Evolutionary conservation across 2,888 invertebrate genomes (phyloP), one percentile per base, ranked within the genome.

Genomic region (Diaperis boleti): DNA sequence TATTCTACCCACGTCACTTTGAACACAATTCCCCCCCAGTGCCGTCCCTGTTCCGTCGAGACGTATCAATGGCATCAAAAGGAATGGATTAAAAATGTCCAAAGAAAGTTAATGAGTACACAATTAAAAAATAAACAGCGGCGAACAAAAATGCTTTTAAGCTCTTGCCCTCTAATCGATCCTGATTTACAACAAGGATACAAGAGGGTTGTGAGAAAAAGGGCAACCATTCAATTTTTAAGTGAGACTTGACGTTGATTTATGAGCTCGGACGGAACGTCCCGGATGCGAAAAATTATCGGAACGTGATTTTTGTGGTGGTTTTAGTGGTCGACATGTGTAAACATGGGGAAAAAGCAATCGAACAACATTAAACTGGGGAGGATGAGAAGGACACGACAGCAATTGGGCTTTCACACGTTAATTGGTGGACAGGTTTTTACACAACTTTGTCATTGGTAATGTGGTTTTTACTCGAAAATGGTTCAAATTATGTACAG

Each of bases 61-160:
- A 22, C 42, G 37, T 47, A 26, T 47, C 57, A 39, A 33, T 33
- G 41, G 20, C 56, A 6, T 59, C 11, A 20, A 26, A 37, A 57
- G 22, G 18, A 54, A 55, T 39, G 22, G 41, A 42, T 33, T 33
- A 33, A 33, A 33, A 33, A 33, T 33, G 33, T 14, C 33, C 33
- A 45, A 57, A 26, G 45, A 42, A 57, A 65, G 65, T 59, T 69
- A 69, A 69, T 68, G 65, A 68, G 70, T 68, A 69, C 69, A 73
- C 74, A 69, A 75, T 75, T 72, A 72, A 75, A 76, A 76, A 75
- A 74, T 74, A 74, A 74, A 74, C 69, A 73, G 67, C 68, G 65
- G 68, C 67, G 74, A 73, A 74, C 72, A 74, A 75, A 75, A 74
- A 72, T 75, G 74, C 76, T 77, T 76, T 77, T 72, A 74, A 72